Evolutionary conservation across 2,113 vertebrate species (phyloP).

Genomic region (Malaclemys terrapin): DNA sequence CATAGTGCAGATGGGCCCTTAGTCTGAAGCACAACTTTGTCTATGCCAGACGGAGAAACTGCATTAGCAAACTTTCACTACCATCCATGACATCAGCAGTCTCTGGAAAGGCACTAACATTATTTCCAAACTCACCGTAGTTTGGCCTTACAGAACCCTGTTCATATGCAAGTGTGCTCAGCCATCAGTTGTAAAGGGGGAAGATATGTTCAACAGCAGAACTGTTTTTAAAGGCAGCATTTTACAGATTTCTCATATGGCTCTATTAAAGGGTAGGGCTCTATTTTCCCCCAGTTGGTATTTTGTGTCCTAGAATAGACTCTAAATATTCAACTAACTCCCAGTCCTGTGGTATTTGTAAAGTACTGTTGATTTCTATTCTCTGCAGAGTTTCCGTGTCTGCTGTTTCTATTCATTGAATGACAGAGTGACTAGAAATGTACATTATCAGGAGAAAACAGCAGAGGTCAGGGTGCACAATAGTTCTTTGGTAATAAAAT

Average conservation of each 20-base stretch:
- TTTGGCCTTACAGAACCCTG: not conserved
- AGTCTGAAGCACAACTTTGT: not conserved
- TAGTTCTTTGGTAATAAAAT: not conserved
- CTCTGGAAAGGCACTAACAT: not conserved
- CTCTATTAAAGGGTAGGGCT: not conserved
- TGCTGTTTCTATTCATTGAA: conserved; percentile 13
- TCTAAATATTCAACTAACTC: not conserved
- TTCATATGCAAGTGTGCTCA: not conserved
- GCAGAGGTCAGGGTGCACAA: not conserved
- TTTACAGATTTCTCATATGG: rapidly evolving
- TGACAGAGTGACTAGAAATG: not conserved
- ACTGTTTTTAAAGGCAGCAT: not conserved
- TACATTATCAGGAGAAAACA: not conserved
- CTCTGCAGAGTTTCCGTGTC: conserved; percentile 3
- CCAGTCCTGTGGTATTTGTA: not conserved
- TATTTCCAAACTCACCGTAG: not conserved
- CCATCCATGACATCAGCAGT: not conserved
- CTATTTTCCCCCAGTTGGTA: not conserved
- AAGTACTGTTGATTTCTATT: not conserved
- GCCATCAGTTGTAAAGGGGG: not conserved
- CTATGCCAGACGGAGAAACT: not conserved
- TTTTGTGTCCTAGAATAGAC: not conserved
- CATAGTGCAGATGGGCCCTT: not conserved
- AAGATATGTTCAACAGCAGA: not conserved
- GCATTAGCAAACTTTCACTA: not conserved